Evolutionary conservation across 2,888 invertebrate species (phyloP).

Genomic region (Dinocampus coccinellae): DNA sequence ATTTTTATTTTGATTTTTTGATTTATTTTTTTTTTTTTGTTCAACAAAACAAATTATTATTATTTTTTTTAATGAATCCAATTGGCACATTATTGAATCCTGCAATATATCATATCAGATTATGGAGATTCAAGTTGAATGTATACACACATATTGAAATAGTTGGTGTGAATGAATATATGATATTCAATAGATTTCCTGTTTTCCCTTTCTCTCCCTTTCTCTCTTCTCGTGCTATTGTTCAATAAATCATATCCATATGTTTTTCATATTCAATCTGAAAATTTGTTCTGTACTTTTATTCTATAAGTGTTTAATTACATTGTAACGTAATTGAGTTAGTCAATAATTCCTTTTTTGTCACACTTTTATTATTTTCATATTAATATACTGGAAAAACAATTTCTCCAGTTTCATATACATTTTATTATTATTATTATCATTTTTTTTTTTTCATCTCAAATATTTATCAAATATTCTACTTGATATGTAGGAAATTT

Average conservation of each 20-base stretch:
- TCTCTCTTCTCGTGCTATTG: too few species aligned
- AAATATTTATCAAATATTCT: too few species aligned
- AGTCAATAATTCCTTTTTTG: not conserved
- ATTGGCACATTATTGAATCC: not conserved
- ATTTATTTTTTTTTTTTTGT: not conserved
- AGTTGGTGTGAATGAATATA: not conserved
- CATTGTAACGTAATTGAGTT: not conserved
- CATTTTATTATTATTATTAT: too few species aligned
- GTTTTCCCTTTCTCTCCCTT: not conserved
- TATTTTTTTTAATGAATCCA: too few species aligned
- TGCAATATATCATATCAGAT: not conserved
- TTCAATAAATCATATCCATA: conserved; percentile 1
- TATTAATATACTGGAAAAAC: too few species aligned
- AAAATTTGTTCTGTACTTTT: not conserved
- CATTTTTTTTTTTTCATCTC: too few species aligned
- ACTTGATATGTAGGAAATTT: too few species aligned
- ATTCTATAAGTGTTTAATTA: not conserved
- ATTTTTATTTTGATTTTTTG: too few species aligned
- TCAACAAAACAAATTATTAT: too few species aligned
- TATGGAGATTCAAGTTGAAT: not conserved
- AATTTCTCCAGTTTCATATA: too few species aligned
- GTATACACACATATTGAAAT: not conserved
- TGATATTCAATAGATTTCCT: not conserved
- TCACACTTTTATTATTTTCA: too few species aligned
- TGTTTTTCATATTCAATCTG: not conserved